Base-by-base conservation (phyloP, 2,888 invertebrate genomes). In the Blastobasis lacticolella region DNA sequence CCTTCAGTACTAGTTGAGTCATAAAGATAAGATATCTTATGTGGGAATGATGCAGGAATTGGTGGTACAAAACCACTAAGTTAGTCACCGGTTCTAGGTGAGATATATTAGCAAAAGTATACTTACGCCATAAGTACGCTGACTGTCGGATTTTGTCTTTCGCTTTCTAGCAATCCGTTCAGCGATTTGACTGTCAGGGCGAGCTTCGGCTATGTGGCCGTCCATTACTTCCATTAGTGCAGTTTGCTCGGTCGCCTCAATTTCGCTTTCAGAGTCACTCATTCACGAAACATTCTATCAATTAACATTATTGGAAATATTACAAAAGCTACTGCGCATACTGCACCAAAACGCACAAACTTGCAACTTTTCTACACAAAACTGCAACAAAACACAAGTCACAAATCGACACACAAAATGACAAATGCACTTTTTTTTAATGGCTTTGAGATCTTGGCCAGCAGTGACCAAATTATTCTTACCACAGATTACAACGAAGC, bases 181-280 rank as follows among this genome's bases (percentile, higher is more conserved):
- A 55, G 81, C 84, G 57, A 83, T 78, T 66, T 90, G 90, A 76
- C 90, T 87, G 62, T 90, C 90, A 53, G 89, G 83, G 61, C 90
- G 89, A 61, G 90, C 90, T 75, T 92, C 92, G 54, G 92, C 91
- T 73, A 93, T 93, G 89, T 95, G 94, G 73, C 93, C 94, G 90
- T 95, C 95, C 95, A 95, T 95, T 76, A 95, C 94, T 90, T 95
- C 95, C 95, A 95, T 95, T 76, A 95, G 92, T 82, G 94, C 93
- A 69, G 94, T 94, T 67, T 90, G 91, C 90, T 95, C 95, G 75
- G 92, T 91, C 67, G 90, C 90, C 74, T 91, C 91, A 76, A 84
- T 88, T 67, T 91, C 91, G 66, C 77, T 81, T 57, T 70, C 73
- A 58, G 73, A 69, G 55, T 75, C 75, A 74, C 80, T 86, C 87